These are phyloP conservation scores for Trypoxylon attenuatum DNA, from an alignment of 2,888 invertebrate genomes.

Conservation along the genomic window DNA sequence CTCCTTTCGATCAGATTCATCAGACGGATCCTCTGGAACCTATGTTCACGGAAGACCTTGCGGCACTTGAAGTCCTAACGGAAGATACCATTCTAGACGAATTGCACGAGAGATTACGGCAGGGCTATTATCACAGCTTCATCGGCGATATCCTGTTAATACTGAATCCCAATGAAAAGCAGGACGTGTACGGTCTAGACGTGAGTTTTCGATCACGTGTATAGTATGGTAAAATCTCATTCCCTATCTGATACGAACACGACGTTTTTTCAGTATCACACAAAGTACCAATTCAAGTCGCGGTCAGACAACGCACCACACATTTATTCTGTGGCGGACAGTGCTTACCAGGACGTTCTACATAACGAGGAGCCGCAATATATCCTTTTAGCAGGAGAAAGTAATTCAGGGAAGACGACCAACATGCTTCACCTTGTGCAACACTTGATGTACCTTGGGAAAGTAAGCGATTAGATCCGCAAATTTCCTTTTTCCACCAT, in stretches of 20 bases:
- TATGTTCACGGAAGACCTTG: constrained; percentile 89
- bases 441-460: constrained; percentile 88
- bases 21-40: constrained; percentile 78
- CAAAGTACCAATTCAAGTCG: constrained; percentile 88
- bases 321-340: constrained; percentile 91
- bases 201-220: too few relatives aligned
- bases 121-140: constrained; percentile 84
- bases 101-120: constrained; percentile 81
- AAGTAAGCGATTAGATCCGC: constrained; percentile 74
- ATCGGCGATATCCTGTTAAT: constrained; percentile 87
- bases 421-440: constrained; percentile 86
- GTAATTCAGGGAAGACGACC: constrained; percentile 93
- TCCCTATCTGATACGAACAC: too few relatives aligned
- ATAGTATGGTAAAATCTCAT: too few relatives aligned
- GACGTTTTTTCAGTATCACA: constrained; percentile 80
- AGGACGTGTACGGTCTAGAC: constrained; percentile 83
- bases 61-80: constrained; percentile 84
- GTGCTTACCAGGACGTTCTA: constrained; percentile 92
- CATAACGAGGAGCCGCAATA: constrained; percentile 92
- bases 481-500: not conserved
- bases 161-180: constrained; percentile 86
- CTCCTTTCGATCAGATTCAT: constrained; percentile 51
- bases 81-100: constrained; percentile 84
- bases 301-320: constrained; percentile 93
- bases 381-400: constrained; percentile 92